Evolutionary conservation across 2,888 invertebrate genomes (phyloP).

Genomic region (Elgonia sp.): DNA sequence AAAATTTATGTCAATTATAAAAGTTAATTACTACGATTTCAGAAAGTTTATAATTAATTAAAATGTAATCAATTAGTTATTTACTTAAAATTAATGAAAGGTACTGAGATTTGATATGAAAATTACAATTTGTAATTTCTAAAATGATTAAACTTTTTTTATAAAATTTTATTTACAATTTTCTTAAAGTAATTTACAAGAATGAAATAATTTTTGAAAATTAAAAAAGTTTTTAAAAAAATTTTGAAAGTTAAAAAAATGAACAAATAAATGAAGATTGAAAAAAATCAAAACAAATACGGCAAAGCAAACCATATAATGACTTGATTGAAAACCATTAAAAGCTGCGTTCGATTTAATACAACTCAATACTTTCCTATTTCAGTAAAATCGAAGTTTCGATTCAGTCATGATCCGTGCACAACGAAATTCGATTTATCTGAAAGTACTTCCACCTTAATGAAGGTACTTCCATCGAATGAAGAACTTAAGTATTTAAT

Average conservation of each 20-base stretch:
- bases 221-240: too few relatives aligned
- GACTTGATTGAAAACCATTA: slow-evolving; percentile 18
- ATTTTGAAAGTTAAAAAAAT: too few relatives aligned
- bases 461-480: not conserved
- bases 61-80: too few relatives aligned
- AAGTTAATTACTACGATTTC: not conserved
- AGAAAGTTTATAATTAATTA: slow-evolving; percentile 7
- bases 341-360: slow-evolving; percentile 20
- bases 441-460: slow-evolving; percentile 7
- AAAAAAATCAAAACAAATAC: too few relatives aligned
- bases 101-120: not conserved
- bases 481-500: slow-evolving; percentile 15
- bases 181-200: too few relatives aligned
- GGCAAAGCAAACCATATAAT: too few relatives aligned
- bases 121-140: not conserved
- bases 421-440: slow-evolving; percentile 22
- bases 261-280: too few relatives aligned
- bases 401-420: too few relatives aligned
- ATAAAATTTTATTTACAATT: too few relatives aligned
- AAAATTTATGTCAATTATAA: too few relatives aligned
- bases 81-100: not conserved
- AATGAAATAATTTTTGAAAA: too few relatives aligned
- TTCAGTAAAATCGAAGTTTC: slow-evolving; percentile 1
- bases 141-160: too few relatives aligned
- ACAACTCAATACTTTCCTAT: slow-evolving; percentile 29